These are phyloP conservation scores for Drosophila busckii DNA, from an alignment of 1,140 invertebrate genomes.

Conservation along the genomic window DNA sequence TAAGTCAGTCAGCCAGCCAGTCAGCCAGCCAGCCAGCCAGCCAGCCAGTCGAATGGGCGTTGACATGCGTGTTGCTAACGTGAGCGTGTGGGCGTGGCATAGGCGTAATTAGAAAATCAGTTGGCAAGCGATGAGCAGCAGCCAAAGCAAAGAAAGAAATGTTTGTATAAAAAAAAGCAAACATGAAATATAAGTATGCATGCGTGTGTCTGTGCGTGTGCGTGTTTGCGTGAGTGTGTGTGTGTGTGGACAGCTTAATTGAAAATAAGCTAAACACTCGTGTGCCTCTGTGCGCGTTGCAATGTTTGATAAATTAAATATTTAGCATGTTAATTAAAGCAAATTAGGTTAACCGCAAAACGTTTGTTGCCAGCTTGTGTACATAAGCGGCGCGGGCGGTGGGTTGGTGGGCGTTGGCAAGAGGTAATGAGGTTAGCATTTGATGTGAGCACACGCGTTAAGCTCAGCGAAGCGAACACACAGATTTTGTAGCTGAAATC, in stretches of 20 bases:
- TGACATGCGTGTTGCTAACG: neutral
- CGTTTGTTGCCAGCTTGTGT: too few species aligned
- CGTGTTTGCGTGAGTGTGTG: neutral
- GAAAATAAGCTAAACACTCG: slow-evolving; percentile 47
- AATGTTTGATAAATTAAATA: slow-evolving; percentile 67
- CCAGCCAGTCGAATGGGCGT: slow-evolving; percentile 9
- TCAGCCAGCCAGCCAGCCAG: neutral
- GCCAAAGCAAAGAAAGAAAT: slow-evolving; percentile 9
- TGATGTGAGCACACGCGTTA: too few species aligned
- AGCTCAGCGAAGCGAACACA: too few species aligned
- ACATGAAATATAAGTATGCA: slow-evolving; percentile 8
- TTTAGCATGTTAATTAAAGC: slow-evolving; percentile 70
- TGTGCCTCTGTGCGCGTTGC: slow-evolving; percentile 18
- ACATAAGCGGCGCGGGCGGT: neutral
- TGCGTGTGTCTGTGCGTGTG: slow-evolving; percentile 10
- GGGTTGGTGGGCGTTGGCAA: neutral
- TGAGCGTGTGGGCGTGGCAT: slow-evolving; percentile 13
- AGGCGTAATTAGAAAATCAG: slow-evolving; percentile 59
- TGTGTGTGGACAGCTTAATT: slow-evolving; percentile 42
- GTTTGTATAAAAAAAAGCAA: slow-evolving; percentile 23
- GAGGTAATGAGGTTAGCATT: neutral
- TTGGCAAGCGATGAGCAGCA: slow-evolving; percentile 38
- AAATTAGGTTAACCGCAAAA: slow-evolving; percentile 66
- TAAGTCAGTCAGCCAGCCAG: slow-evolving; percentile 65
- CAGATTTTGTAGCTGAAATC: too few species aligned